Conservation (phyloP, 2,888 invertebrate species). For the Thalpophila matura region DNA sequence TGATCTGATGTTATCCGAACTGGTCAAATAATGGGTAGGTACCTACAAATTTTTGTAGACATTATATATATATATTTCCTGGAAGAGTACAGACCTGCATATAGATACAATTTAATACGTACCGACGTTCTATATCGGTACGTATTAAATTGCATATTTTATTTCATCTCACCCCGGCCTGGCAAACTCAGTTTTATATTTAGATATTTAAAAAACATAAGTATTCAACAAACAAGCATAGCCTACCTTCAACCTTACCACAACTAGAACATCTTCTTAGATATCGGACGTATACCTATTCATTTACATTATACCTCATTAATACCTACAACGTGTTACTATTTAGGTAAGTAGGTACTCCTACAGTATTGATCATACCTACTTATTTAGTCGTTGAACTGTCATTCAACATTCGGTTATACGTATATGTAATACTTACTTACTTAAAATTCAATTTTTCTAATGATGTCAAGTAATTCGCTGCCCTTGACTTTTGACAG, state of each 20-base stretch:
- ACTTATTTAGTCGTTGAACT: background rate
- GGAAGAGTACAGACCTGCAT: too few relatives aligned
- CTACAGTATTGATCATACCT: background rate
- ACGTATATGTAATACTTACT: slow-evolving; percentile 26
- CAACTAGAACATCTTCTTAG: slow-evolving; percentile 56
- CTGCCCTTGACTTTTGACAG: slow-evolving; percentile 76
- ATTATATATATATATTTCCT: too few relatives aligned
- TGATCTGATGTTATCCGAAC: too few relatives aligned
- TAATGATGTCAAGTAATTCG: slow-evolving; percentile 51
- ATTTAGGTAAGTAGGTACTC: background rate
- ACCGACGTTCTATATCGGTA: too few relatives aligned
- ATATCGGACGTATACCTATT: slow-evolving; percentile 35
- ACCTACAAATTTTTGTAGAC: too few relatives aligned
- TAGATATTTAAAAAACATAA: slow-evolving; percentile 9
- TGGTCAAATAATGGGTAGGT: too few relatives aligned
- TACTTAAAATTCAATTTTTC: slow-evolving; percentile 49
- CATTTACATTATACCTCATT: slow-evolving; percentile 4
- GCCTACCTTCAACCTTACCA: slow-evolving; percentile 47
- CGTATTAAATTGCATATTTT: too few relatives aligned
- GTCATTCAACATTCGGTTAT: background rate
- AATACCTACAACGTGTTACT: background rate
- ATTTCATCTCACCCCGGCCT: too few relatives aligned
- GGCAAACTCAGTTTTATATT: too few relatives aligned
- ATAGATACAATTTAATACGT: too few relatives aligned
- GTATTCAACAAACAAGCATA: background rate